Evolutionary conservation across 2,113 vertebrate genomes (phyloP).

Genomic region (Nyctereutes procyonoides): DNA sequence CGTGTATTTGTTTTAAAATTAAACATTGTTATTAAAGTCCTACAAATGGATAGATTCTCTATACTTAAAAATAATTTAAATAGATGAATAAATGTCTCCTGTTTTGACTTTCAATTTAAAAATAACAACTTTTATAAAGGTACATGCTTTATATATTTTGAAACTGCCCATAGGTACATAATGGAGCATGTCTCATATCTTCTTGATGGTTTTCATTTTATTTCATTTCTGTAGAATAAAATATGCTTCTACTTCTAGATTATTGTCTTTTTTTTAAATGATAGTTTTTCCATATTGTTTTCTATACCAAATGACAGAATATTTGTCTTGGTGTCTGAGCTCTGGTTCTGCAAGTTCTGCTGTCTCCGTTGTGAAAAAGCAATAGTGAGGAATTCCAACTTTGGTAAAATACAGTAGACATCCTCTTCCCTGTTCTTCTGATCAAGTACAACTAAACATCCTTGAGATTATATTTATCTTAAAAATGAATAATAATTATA

Average conservation of each 20-base stretch:
- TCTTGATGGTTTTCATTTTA: not conserved
- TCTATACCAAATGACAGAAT: not conserved
- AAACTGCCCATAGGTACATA: not conserved
- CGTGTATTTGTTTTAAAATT: not conserved
- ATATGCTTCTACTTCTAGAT: not conserved
- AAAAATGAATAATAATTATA: not conserved
- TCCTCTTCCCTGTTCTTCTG: not conserved
- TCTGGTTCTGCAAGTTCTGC: not conserved
- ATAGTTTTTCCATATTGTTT: not conserved
- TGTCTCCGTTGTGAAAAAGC: not conserved
- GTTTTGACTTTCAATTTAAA: not conserved
- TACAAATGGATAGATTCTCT: not conserved
- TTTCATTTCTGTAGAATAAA: not conserved
- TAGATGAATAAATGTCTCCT: not conserved
- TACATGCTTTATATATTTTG: not conserved
- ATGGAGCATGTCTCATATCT: not conserved
- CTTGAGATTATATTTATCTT: not conserved
- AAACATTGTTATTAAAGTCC: not conserved
- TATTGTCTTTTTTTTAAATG: not conserved
- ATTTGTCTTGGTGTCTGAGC: not conserved
- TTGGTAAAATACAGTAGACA: not conserved
- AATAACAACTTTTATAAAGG: not conserved
- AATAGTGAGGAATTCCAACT: not conserved
- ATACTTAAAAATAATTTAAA: not conserved
- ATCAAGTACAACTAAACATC: not conserved